phyloP scores from a whole-genome alignment of 2,113 vertebrate genomes.

The Noctilio leporinus region DNA sequence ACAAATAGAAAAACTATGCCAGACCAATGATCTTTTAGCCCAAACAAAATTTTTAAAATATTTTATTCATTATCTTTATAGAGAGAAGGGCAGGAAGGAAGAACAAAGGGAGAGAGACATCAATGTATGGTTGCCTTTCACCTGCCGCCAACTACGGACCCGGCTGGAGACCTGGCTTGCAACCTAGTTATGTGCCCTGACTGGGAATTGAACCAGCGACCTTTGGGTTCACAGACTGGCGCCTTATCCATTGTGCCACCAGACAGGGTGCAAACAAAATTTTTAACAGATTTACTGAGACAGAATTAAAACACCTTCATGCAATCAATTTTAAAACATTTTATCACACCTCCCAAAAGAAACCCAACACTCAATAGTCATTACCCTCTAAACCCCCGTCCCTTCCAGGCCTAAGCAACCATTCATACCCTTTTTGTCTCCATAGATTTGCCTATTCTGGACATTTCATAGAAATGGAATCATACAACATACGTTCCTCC shows the following conservation, averaged over 20 bases:
- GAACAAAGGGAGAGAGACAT: too few species aligned
- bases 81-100: too few species aligned
- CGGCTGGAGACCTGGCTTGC: too few species aligned
- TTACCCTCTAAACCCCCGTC: not conserved
- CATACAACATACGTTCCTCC: not conserved
- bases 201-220: too few species aligned
- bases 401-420: not conserved
- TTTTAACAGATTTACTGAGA: not conserved
- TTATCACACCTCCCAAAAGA: not conserved
- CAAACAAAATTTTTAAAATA: not conserved
- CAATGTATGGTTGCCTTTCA: too few species aligned
- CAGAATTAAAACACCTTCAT: not conserved
- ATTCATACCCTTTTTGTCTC: not conserved
- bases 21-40: not conserved
- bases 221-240: too few species aligned
- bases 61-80: too few species aligned
- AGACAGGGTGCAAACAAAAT: too few species aligned
- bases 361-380: not conserved
- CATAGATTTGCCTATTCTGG: not conserved
- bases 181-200: too few species aligned
- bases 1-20: not conserved
- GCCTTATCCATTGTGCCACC: too few species aligned
- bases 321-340: not conserved
- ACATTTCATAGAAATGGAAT: not conserved
- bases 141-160: too few species aligned